phyloP scores from a whole-genome alignment of 2,113 vertebrate species.

The Elephas maximus region DNA sequence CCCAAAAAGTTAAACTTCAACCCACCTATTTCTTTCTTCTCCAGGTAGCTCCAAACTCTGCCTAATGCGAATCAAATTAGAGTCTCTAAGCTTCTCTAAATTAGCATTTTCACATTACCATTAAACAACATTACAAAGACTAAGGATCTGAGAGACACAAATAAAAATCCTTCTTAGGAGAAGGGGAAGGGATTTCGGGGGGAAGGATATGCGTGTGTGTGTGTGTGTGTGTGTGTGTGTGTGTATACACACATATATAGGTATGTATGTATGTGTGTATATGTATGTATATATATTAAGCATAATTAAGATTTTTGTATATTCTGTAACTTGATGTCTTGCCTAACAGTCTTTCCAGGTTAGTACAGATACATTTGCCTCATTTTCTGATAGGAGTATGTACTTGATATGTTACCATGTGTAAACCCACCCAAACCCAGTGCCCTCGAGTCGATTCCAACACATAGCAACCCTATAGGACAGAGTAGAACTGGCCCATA shows the following conservation, averaged over 20 bases:
- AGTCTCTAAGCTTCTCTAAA: slow-evolving; percentile 33
- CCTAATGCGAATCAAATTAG: slow-evolving; percentile 25
- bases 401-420: slow-evolving; percentile 15
- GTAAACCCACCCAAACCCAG: not conserved
- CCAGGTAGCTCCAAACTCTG: not conserved
- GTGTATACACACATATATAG: too few species aligned
- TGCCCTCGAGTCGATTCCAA: too few species aligned
- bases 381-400: slow-evolving; percentile 51
- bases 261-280: not conserved
- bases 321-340: slow-evolving; percentile 49
- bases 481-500: too few species aligned
- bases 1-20: slow-evolving; percentile 14
- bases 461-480: too few species aligned
- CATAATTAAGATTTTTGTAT: slow-evolving; percentile 33
- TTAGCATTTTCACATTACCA: not conserved
- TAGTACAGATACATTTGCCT: not conserved
- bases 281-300: not conserved
- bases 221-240: too few species aligned
- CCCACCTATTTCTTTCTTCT: not conserved
- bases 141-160: slow-evolving; percentile 50
- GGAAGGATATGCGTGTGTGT: too few species aligned
- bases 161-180: slow-evolving; percentile 40
- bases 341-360: not conserved
- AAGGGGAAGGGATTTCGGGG: not conserved
- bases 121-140: slow-evolving; percentile 17